A percentile compares a stretch with the other conserved stretches of the same genome.
phyloP scores from a whole-genome alignment of 2,113 vertebrate genomes.

The Petrocephalus microphthalmus region DNA sequence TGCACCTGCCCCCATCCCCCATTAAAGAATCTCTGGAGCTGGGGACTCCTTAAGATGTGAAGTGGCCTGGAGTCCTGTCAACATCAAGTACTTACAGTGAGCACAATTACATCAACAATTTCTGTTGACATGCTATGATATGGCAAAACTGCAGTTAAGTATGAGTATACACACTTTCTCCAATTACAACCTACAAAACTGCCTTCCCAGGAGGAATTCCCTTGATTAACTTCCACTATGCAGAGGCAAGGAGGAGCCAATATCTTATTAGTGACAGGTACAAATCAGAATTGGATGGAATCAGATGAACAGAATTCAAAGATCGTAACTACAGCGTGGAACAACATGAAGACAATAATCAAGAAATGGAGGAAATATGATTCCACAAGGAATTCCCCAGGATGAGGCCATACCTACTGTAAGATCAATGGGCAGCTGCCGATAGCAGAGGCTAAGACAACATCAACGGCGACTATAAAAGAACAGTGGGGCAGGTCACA shows the following conservation, averaged over 20 bases:
- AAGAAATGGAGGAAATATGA: neutral
- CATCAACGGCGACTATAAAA: neutral
- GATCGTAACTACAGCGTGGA: neutral
- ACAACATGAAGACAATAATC: neutral
- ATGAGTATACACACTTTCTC: neutral
- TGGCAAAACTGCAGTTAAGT: neutral
- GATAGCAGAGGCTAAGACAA: neutral
- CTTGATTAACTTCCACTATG: neutral
- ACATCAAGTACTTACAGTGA: neutral
- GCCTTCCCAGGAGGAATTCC: neutral
- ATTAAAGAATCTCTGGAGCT: neutral
- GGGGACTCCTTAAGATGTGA: neutral
- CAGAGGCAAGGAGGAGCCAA: neutral
- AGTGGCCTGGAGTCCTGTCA: neutral
- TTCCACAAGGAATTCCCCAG: neutral
- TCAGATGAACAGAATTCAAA: neutral
- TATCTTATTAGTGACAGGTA: neutral
- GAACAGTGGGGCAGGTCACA: neutral
- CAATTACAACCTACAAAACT: neutral
- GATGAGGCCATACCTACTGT: neutral
- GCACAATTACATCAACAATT: neutral
- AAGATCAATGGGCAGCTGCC: neutral
- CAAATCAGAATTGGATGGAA: too few species aligned
- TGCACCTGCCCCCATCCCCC: neutral
- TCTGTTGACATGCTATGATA: neutral